Percentiles rank a stretch among this genome's conserved stretches.
phyloP scores from a whole-genome alignment of 2,797 vertebrate genomes.

The Myotis daubentonii region DNA sequence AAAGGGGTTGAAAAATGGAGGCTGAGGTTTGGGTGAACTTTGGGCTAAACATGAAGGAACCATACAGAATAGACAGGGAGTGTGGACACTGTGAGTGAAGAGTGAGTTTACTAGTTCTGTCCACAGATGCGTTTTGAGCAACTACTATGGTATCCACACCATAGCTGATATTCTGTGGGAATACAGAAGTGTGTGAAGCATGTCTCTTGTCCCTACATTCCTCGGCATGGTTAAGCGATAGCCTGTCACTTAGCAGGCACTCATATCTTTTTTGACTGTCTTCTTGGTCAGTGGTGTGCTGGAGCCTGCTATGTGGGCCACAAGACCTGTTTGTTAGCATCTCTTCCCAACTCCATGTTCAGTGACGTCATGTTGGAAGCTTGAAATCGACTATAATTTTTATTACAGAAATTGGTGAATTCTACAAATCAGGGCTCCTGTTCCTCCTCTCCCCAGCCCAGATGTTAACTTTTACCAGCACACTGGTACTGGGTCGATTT shows the following conservation, averaged over 20 bases:
- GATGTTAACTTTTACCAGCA: background rate
- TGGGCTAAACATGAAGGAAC: background rate
- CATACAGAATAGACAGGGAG: background rate
- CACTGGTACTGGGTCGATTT: background rate
- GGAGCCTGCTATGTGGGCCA: background rate
- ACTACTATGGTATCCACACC: background rate
- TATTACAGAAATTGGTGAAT: background rate
- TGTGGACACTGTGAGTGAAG: background rate
- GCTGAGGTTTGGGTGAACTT: background rate
- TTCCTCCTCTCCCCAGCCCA: accelerated
- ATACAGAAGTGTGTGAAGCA: background rate
- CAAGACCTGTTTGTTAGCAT: background rate
- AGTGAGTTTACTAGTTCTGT: background rate
- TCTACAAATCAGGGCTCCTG: background rate
- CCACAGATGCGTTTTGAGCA: background rate
- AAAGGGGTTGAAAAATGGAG: background rate
- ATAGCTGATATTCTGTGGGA: background rate
- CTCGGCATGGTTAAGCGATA: background rate
- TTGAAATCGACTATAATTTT: background rate
- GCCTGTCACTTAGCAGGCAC: background rate
- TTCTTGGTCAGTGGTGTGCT: background rate
- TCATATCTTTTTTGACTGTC: background rate
- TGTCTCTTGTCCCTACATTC: background rate
- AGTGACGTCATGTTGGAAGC: background rate
- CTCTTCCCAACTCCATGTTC: background rate